Conservation (phyloP, 2,113 vertebrate genomes). For the Crypturellus undulatus region DNA sequence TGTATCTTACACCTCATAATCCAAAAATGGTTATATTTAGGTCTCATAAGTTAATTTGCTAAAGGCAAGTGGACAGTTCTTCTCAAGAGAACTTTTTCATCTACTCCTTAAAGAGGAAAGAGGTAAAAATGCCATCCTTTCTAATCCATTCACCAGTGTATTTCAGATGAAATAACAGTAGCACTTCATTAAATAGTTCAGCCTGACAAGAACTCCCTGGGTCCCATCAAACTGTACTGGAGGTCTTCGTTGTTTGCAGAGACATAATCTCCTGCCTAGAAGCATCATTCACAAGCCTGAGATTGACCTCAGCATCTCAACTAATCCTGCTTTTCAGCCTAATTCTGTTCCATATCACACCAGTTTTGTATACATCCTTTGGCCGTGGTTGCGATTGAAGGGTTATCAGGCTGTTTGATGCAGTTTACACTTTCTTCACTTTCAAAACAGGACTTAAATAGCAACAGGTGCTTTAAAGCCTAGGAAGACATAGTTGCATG, state of each 20-base stretch:
- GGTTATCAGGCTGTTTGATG: neutral
- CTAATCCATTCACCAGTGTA: neutral
- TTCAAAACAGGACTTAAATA: neutral
- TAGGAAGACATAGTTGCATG: neutral
- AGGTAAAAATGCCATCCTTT: neutral
- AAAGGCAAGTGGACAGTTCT: neutral
- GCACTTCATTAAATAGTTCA: neutral
- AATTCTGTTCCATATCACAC: neutral
- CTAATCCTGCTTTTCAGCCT: neutral
- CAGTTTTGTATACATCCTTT: neutral
- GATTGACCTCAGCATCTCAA: neutral
- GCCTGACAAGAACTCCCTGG: neutral
- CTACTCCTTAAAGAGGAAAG: neutral
- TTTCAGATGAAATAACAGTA: neutral
- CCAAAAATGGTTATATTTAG: neutral
- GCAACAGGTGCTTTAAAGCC: neutral
- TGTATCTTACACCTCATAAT: neutral
- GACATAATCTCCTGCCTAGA: neutral
- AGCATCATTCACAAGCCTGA: neutral
- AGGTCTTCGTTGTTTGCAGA: neutral
- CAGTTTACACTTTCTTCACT: neutral
- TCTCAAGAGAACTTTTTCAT: neutral
- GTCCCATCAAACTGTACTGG: neutral
- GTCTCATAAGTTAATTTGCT: neutral
- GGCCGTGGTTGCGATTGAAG: neutral